Conservation (phyloP, 23 tunicate species). For the Halocynthia roretzi region DNA sequence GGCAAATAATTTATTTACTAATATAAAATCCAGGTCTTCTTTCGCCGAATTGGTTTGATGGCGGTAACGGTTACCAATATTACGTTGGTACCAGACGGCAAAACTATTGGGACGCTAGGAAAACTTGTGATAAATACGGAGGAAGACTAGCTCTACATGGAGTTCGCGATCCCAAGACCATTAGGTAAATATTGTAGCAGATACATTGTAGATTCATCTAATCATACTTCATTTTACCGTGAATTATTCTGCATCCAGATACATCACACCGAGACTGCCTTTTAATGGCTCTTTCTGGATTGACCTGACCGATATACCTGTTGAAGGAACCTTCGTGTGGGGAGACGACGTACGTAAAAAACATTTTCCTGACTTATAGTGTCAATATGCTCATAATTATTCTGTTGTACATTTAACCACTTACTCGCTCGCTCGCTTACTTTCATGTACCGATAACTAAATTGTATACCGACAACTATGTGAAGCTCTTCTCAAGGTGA, state of each 20-base stretch:
- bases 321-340: not conserved
- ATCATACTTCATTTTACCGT: too few species aligned
- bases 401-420: too few species aligned
- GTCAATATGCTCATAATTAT: too few species aligned
- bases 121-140: not conserved
- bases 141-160: conserved; percentile 2
- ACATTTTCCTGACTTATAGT: not conserved
- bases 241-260: too few species aligned
- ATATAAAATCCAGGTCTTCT: not conserved
- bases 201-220: too few species aligned
- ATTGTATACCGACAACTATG: too few species aligned
- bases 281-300: too few species aligned
- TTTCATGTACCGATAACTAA: too few species aligned
- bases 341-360: not conserved
- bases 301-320: not conserved
- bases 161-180: not conserved
- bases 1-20: too few species aligned
- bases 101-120: not conserved
- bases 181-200: not conserved
- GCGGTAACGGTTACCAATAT: conserved; percentile 1
- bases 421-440: too few species aligned
- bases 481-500: too few species aligned
- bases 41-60: not conserved
- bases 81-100: not conserved
- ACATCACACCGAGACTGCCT: too few species aligned